Evolutionary conservation across 2,113 vertebrate species (phyloP).

Genomic region (Setophaga kirtlandii): DNA sequence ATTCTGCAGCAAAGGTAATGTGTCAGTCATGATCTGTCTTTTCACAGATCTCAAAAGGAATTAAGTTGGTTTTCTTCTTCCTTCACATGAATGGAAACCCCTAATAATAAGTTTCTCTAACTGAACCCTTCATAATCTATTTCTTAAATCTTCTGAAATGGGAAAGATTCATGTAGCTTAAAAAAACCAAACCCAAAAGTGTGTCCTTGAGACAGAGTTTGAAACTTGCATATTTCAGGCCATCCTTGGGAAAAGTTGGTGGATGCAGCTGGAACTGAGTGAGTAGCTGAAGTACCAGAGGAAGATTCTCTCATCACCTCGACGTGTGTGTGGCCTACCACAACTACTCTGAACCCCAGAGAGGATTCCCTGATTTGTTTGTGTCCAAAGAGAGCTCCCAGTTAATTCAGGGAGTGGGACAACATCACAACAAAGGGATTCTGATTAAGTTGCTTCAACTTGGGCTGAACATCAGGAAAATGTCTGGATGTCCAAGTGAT

Average conservation of each 20-base stretch:
- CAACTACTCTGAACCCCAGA: fast-evolving
- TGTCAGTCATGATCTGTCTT: not conserved
- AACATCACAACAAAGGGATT: not conserved
- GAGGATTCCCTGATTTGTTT: not conserved
- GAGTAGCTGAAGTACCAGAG: not conserved
- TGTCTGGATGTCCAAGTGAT: not conserved
- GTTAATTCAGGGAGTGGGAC: not conserved
- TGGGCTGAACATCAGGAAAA: not conserved
- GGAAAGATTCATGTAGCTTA: not conserved
- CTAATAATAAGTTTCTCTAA: not conserved
- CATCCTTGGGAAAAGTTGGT: not conserved
- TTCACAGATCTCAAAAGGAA: not conserved
- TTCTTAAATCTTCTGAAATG: not conserved
- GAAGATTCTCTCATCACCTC: not conserved
- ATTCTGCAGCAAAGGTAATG: not conserved
- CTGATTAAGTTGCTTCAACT: not conserved
- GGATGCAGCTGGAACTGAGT: not conserved
- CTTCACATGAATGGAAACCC: not conserved
- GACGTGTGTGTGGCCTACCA: fast-evolving
- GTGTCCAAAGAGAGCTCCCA: not conserved
- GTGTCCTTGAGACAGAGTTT: not conserved
- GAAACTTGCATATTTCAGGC: fast-evolving
- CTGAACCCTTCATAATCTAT: not conserved
- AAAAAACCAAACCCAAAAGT: not conserved
- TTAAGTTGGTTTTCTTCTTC: not conserved